A percentile compares a stretch with the other conserved stretches of the same genome.
Conservation (phyloP, 1,140 invertebrate species). For the Hydropsyche tenuis region DNA sequence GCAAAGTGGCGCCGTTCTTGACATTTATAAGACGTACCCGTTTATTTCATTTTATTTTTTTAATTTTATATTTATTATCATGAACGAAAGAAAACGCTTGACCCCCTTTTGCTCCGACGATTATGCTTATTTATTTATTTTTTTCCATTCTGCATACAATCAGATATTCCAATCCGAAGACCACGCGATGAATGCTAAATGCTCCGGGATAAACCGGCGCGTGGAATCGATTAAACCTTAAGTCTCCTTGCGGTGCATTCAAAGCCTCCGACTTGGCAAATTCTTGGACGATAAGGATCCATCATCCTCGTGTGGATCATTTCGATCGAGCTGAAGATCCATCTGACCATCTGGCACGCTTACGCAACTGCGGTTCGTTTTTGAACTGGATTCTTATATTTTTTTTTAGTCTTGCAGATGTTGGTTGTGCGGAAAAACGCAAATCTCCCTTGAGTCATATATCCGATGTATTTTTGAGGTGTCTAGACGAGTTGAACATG, state of each 20-base stretch:
- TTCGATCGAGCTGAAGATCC: no score
- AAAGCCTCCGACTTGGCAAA: no score
- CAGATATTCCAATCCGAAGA: background rate
- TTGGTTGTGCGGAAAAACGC: slow-evolving; percentile 7
- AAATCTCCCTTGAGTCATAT: slow-evolving; percentile 8
- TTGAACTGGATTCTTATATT: no score
- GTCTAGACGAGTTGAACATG: background rate
- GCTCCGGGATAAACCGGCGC: slow-evolving; percentile 7
- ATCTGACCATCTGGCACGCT: no score
- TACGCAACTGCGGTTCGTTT: no score
- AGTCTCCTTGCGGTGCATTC: no score
- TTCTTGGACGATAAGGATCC: no score
- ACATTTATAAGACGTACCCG: slow-evolving; percentile 27
- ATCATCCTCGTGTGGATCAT: no score
- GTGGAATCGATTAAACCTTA: background rate
- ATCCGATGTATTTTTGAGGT: slow-evolving; percentile 3
- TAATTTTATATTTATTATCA: background rate
- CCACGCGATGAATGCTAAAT: slow-evolving; percentile 1
- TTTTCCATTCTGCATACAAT: background rate
- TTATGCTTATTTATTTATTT: no score
- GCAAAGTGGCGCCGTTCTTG: slow-evolving; percentile 32
- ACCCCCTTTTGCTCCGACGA: slow-evolving; percentile 17
- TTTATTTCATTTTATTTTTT: background rate
- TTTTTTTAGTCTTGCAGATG: no score
- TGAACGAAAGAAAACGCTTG: slow-evolving; percentile 27